Conservation (phyloP, 2,797 vertebrate species). For the Cyprinella venusta region DNA sequence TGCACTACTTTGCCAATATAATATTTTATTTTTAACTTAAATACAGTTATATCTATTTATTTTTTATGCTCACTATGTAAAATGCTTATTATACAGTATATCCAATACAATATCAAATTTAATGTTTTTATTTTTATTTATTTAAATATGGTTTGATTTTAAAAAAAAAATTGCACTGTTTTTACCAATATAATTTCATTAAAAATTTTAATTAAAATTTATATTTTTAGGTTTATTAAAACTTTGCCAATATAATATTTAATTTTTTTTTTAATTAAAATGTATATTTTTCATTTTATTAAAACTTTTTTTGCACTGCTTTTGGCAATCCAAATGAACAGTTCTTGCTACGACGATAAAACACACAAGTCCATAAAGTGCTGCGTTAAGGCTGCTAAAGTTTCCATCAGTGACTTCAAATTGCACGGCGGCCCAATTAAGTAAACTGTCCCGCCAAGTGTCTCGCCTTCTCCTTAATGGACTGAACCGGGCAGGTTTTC, state of each 20-base stretch:
- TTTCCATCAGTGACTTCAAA: constrained; percentile 46
- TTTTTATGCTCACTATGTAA: too few relatives aligned
- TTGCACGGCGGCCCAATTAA: constrained; percentile 48
- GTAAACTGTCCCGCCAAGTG: constrained; percentile 65
- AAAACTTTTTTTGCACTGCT: not conserved
- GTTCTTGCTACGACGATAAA: not conserved
- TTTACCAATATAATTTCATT: not conserved
- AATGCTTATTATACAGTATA: too few relatives aligned
- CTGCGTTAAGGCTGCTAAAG: constrained; percentile 20
- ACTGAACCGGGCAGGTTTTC: constrained; percentile 29
- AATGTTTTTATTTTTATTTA: not conserved
- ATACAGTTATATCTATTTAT: not conserved
- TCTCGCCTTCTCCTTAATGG: constrained; percentile 64
- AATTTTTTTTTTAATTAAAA: too few relatives aligned
- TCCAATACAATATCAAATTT: not conserved
- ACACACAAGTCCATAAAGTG: constrained; percentile 1
- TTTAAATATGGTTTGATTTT: too few relatives aligned
- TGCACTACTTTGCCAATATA: too few relatives aligned
- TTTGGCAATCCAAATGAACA: not conserved
- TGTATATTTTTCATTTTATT: not conserved
- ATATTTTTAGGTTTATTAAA: too few relatives aligned
- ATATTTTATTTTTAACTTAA: not conserved
- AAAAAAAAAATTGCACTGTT: not conserved
- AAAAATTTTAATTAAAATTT: not conserved
- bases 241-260: too few relatives aligned